A percentile compares a stretch with the other conserved stretches of the same genome.
phyloP scores from a whole-genome alignment of 2,888 invertebrate genomes.

The Thera obeliscata region DNA sequence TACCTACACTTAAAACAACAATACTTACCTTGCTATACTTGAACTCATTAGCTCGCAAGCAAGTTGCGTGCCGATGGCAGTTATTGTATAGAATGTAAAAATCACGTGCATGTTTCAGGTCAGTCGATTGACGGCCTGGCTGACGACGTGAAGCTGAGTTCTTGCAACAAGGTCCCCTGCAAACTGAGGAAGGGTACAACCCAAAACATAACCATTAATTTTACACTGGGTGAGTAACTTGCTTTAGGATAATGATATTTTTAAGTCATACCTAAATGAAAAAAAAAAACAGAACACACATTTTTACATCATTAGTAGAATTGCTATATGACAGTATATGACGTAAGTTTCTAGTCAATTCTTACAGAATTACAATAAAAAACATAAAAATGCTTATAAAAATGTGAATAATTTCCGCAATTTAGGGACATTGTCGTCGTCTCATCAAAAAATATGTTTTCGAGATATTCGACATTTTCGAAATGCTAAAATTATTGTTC shows the following conservation, averaged over 20 bases:
- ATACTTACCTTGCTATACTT: not conserved
- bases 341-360: no score
- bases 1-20: not conserved
- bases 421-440: no score
- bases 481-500: no score
- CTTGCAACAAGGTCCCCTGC: conserved; percentile 87
- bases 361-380: no score
- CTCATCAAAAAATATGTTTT: no score
- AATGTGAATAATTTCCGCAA: no score
- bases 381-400: no score
- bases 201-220: conserved; percentile 82
- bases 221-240: conserved; percentile 82
- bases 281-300: no score
- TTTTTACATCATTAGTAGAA: no score
- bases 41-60: not conserved
- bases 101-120: conserved; percentile 69
- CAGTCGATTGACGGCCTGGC: conserved; percentile 61
- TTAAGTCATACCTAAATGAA: not conserved
- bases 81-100: not conserved
- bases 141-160: conserved; percentile 81
- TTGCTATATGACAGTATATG: no score
- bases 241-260: not conserved
- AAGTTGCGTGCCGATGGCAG: not conserved
- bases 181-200: conserved; percentile 85
- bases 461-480: no score